Conservation (phyloP, 2,888 invertebrate species). For the Chrysolina americana region DNA sequence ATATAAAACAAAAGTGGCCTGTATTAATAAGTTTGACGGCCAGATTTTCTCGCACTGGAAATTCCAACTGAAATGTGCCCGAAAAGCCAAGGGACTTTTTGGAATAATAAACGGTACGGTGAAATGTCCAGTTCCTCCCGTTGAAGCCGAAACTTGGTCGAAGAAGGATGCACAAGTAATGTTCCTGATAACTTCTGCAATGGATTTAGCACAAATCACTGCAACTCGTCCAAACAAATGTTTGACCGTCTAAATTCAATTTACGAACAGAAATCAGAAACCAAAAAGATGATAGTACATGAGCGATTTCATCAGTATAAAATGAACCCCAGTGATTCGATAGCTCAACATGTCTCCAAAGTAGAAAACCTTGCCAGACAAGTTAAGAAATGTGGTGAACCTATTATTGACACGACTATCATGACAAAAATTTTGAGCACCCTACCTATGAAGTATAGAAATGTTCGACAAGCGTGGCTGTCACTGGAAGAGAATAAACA, state of each 20-base stretch:
- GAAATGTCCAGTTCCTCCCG: neutral
- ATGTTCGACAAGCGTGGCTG: constrained; percentile 53
- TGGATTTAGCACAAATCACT: constrained; percentile 15
- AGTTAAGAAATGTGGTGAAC: constrained; percentile 49
- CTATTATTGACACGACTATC: constrained; percentile 48
- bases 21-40: too few relatives aligned
- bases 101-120: neutral
- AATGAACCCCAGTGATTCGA: constrained; percentile 50
- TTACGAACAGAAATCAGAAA: constrained; percentile 47
- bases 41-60: neutral
- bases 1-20: neutral
- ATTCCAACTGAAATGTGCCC: too few relatives aligned
- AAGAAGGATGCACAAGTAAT: too few relatives aligned
- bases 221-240: constrained; percentile 50
- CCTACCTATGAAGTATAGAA: constrained; percentile 43
- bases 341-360: constrained; percentile 57
- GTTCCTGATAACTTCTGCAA: too few relatives aligned
- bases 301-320: constrained; percentile 53
- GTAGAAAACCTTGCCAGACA: constrained; percentile 55
- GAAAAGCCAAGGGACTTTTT: too few relatives aligned
- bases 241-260: constrained; percentile 50
- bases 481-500: constrained; percentile 50
- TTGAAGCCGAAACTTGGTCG: too few relatives aligned
- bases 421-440: constrained; percentile 52
- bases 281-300: constrained; percentile 55